Evolutionary conservation across 2,888 invertebrate species (phyloP), one percentile per base, ranked within the genome.

Genomic region (Arctia plantaginis): DNA sequence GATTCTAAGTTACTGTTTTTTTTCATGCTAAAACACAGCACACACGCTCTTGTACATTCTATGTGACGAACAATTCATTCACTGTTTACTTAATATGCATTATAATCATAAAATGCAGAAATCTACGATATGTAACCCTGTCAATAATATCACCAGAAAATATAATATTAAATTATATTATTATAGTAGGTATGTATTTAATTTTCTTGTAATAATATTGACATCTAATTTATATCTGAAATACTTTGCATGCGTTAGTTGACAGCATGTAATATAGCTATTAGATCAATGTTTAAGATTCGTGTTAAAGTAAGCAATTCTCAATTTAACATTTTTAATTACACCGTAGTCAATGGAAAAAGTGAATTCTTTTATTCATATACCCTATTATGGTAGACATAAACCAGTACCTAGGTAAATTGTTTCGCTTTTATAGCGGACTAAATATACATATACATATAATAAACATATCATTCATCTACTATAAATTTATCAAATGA

Each of bases 211-310:
- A 77, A 78, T 82, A 79, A 65, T 78, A 78, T 55, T 78, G 70
- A 71, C 51, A 70, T 65, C 70, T 55, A n/a, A 78, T 73, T 77
- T 78, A 77, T 80, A 79, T 81, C 80, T 75, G 71, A 80, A 81
- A 85, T 84, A 81, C 70, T 69, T 80, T 80, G 81, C 82, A 86
- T 88, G 84, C 82, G 68, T 82, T 86, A 87, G 84, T 80, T 82
- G 69, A 72, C 78, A 76, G 88, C 88, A 83, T 90, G 89, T 90
- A 88, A 80, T 67, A 87, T 90, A 90, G 89, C 90, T 80, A 67
- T 84, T 88, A 87, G 85, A 83, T 78, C 68, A 74, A 81, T 71
- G 74, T 86, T 83, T 83, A 88, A 85, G 80, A 86, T 86, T 88
- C 86, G 79, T 85, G 79, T 88, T 81, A 76, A 69, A 66, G 66